These are phyloP conservation scores for Catagonus wagneri DNA, from an alignment of 2,113 vertebrate genomes.

Conservation along the genomic window DNA sequence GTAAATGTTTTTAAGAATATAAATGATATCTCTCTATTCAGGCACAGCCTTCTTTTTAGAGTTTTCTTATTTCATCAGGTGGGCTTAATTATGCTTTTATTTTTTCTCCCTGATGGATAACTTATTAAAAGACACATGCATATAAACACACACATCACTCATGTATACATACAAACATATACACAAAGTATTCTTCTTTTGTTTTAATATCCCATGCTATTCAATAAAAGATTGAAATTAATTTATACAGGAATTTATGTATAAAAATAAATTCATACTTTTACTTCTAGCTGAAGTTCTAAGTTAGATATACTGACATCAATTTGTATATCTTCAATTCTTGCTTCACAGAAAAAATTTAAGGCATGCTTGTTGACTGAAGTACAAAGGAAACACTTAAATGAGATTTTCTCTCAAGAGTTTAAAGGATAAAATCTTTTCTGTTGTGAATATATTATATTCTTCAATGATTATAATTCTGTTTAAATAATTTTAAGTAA, in stretches of 20 bases:
- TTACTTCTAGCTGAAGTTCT: neutral
- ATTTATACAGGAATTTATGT: neutral
- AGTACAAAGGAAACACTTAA: neutral
- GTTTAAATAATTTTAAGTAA: conserved; percentile 18
- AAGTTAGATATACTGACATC: neutral
- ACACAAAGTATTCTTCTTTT: neutral
- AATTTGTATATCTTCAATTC: neutral
- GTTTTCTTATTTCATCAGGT: neutral
- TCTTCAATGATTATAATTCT: neutral
- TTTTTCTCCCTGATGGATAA: neutral
- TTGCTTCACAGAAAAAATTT: neutral
- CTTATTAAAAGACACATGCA: too few species aligned
- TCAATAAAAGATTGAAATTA: neutral
- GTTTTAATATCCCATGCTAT: neutral
- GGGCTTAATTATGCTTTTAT: neutral
- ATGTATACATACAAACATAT: neutral
- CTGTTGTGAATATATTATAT: neutral
- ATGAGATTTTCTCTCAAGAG: neutral
- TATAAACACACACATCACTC: too few species aligned
- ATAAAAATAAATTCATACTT: neutral
- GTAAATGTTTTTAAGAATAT: neutral
- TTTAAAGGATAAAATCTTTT: neutral
- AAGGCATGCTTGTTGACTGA: neutral
- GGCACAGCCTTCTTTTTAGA: neutral
- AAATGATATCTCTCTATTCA: neutral